Evolutionary conservation across 2,797 vertebrate genomes (phyloP).

Genomic region (Melanotaenia maccullochi): DNA sequence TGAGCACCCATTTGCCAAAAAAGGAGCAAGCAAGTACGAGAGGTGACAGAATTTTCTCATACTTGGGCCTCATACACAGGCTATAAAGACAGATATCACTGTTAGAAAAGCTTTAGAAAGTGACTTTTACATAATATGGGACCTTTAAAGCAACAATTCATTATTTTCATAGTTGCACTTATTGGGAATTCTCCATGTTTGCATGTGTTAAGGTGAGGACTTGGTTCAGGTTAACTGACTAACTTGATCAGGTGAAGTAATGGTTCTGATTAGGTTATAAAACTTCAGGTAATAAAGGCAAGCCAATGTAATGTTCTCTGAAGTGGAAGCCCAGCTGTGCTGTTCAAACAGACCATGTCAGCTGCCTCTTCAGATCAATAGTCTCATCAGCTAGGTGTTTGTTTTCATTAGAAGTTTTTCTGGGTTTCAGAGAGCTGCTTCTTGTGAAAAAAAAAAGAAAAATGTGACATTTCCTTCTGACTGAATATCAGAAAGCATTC

Average conservation of each 20-base stretch:
- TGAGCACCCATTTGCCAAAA: too few relatives aligned
- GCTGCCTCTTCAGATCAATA: constrained; percentile 52
- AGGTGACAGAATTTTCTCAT: too few relatives aligned
- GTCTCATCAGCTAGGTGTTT: constrained; percentile 55
- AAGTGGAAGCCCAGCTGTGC: constrained; percentile 4
- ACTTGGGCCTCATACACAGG: too few relatives aligned
- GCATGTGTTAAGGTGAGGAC: background rate
- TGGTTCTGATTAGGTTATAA: background rate
- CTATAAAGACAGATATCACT: too few relatives aligned
- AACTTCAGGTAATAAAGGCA: background rate
- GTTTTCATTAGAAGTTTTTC: constrained; percentile 20
- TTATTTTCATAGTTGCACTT: too few relatives aligned
- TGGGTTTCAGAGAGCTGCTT: constrained; percentile 16
- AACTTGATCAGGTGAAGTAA: background rate
- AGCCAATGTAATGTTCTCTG: constrained; percentile 1
- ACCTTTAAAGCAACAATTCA: background rate
- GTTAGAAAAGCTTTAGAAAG: too few relatives aligned
- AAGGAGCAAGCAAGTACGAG: too few relatives aligned
- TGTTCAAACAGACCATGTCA: constrained; percentile 40
- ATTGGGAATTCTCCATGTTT: too few relatives aligned
- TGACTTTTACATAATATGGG: too few relatives aligned
- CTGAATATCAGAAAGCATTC: constrained; percentile 31
- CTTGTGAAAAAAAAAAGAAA: background rate
- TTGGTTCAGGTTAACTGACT: too few relatives aligned
- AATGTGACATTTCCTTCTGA: constrained; percentile 20